Base-by-base conservation (phyloP, 2,888 invertebrate genomes). In the Andrena trimmerana region DNA sequence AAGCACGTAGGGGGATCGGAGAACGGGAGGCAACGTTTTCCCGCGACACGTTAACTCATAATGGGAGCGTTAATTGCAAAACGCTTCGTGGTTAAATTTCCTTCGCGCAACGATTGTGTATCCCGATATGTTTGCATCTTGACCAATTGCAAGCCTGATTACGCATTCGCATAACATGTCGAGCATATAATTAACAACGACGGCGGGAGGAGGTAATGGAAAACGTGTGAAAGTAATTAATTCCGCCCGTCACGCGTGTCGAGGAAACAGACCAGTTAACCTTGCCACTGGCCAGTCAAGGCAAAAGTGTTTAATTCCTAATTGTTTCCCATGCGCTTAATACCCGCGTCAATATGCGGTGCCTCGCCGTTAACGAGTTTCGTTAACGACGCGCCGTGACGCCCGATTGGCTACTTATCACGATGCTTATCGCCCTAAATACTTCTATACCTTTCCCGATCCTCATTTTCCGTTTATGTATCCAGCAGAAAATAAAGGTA, bases 141-240 rank as follows among this genome's bases (percentile, higher is more conserved):
- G 60, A 63, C 59, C 73, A 76, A 67, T 75, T 50, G 75, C 48
- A 59, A 81, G 72, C 62, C 71, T 48, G 81, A 83, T 86, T 85
- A 77, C 73, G 69, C 62, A 80, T 85, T 79, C 81, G 60, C 65
- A 70, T 75, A 78, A 83, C 84, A 78, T 66, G 75, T 57, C 81
- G 67, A 42, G 81, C 80, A 78, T 78, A 83, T 88, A 88, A 88
- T 85, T 85, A 88, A 86, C 85, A 88, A 75, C 81, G 63, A 77
- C 66, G 67, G 62, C 29, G 76, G 57, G 52, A 59, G 68, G 27
- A 31, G 36, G 66, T 20, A 60, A 42, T 16, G 54, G 69, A 73
- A 66, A 79, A 75, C 31, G 77, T 79, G 86, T 78, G 83, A 88
- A 85, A 83, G 85, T 85, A 85, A 88, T 88, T 88, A 88, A 88